Evolutionary conservation across 1,140 invertebrate genomes (phyloP), one percentile per base, ranked within the genome.

Genomic region (Spodoptera frugiperda): DNA sequence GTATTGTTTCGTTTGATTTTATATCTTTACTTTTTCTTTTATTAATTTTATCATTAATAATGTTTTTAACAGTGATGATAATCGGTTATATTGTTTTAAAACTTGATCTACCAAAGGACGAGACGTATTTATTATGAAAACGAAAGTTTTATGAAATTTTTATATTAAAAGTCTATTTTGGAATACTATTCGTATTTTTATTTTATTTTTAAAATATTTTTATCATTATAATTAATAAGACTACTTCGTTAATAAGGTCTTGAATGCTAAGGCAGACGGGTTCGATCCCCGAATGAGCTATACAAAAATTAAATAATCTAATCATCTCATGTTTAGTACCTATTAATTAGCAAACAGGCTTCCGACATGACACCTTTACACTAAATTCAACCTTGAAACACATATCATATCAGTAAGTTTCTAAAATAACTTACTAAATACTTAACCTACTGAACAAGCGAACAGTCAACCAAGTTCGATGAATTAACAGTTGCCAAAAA

Each of bases 151-250:
- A 85, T 80, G 87, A 78, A 86, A 85, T 86, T 87, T 72, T 89
- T 91, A 84, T 91, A 91, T 88, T 91, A 91, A 92, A 90, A 84
- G 77, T 89, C 83, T 91, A 89, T 89, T 92, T 91, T 91, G 71
- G 78, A 90, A 79, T 81, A 76, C 14, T 48, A 73, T n/a, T 71
- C 57, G 3, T 25, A 14, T 25, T 44, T 75, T 76, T 67, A 76
- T 49, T 77, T 79, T 77, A 0, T 6, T 21, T 9, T 14, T 14
- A 21, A 57, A 21, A 9, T 11, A 25, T 2, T 14, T n/a, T 39
- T 15, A 61, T 39, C n/a, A 61, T 55, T 25, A 2, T 39, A 39
- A n/a, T n/a, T n/a, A 39, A 39, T 39, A 4, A 39, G 33, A 39
- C 33, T 39, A 39, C 33, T 39, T 10, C 33, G 33, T 9, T 39